Evolutionary conservation across 2,888 invertebrate species (phyloP), one percentile per base, ranked within the genome.

Genomic region (Eilema sororculum): DNA sequence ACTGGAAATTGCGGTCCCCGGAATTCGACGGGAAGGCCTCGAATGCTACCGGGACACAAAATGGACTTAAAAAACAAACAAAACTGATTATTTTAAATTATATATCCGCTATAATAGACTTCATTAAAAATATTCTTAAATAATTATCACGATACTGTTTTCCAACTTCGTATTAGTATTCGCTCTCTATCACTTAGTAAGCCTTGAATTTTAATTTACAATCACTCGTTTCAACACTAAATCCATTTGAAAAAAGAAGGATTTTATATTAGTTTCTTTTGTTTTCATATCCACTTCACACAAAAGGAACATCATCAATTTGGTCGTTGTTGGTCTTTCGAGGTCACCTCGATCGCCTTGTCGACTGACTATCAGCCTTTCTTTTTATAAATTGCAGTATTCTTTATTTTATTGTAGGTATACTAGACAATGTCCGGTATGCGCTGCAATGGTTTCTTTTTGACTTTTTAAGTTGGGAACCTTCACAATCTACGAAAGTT

Each of bases 181-280:
- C 24, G 10, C 22, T 56, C 10, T 22, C 24, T 57, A n/a, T 24
- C 24, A 57, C 12, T 24, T 24, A 57, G n/a, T 57, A 24, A 57
- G 57, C 57, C 57, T 57, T 57, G 57, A 57, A 57, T 57, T 57
- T 57, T 24, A 57, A 57, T 57, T 12, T 24, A 24, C 12, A 57
- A 57, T 57, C 57, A 24, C 57, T 24, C 0, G 2, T 24, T 46
- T 46, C 20, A 24, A 24, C 9, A 24, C 57, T 24, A 57, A 5
- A 24, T 57, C 13, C 10, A 24, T 57, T 57, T 22, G 20, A 46
- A 46, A 20, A 57, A 57, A 24, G 2, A 24, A 57, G 57, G 1
- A 24, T 57, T 57, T 24, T 57, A 22, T 56, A 3, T 24, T 12
- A 6, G 3, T 57, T 24, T 57, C 9, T n/a, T 57, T 57, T 57